Base-by-base conservation (phyloP, 2,797 vertebrate species). In the Columba guinea region DNA sequence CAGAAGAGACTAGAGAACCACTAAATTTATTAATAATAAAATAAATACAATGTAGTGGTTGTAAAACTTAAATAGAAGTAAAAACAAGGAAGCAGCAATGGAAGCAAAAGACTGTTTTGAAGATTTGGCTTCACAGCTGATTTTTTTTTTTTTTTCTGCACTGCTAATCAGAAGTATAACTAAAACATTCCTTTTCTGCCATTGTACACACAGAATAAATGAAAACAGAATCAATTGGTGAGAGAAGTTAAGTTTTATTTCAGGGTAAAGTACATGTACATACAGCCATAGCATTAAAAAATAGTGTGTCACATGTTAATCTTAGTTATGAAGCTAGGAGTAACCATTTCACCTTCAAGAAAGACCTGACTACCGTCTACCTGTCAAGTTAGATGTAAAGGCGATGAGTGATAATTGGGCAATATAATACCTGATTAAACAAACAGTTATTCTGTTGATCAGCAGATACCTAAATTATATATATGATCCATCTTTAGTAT, bases 1-100 rank as follows among this genome's bases (percentile, higher is more conserved):
- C 52, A 84, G 52, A 91, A 87, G 21, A 7, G 1, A 7, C 5
- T 74, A 63, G 27, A 92, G 86, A 94, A 27, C 10, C 13, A 58
- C 28, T 84, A 64, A 18, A 64, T 77, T 83, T 89, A 80, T 87
- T 80, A 89, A 51, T 64, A 87, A 83, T 51, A 79, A 84, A 90
- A 84, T 83, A 2, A 80, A 70, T 70, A 49, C 0, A 6, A 80
- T 51, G 17, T 27, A 64, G 28, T 26, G 27, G 3, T 35, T 71
- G 26, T 41, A 87, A 89, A 93, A 81, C 30, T 81, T 14, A 79
- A 89, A 62, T 23, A 68, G 7, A 82, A 78, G 11, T 75, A n/a
- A 80, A 91, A 93, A 30, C 20, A 84, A 73, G 13, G 7, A 24
- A 74, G 24, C 22, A 58, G 8, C 11, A 87, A 8, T 44, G 7